Percentiles rank a stretch among this genome's conserved stretches.
Evolutionary conservation across 1,140 invertebrate genomes (phyloP).

Genomic region (Atta cephalotes): DNA sequence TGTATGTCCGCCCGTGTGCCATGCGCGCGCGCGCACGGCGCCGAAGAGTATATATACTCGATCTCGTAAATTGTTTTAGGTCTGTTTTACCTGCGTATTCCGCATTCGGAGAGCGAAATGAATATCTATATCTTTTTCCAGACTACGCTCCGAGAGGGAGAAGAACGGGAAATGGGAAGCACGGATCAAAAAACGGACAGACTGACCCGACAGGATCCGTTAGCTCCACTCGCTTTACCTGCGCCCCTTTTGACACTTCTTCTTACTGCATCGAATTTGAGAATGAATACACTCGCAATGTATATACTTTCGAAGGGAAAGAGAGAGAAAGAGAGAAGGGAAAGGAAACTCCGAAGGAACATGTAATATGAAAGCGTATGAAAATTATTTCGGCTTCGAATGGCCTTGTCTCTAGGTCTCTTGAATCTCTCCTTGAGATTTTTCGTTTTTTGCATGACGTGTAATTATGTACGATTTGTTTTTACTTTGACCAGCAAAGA

Average conservation of each 20-base stretch:
- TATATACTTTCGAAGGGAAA: not conserved
- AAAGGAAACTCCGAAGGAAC: not conserved
- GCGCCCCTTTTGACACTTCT: slow-evolving; percentile 21
- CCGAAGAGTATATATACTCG: slow-evolving; percentile 31
- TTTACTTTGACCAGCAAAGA: not conserved
- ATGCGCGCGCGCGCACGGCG: not conserved
- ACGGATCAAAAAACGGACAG: slow-evolving; percentile 32
- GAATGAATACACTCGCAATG: not conserved
- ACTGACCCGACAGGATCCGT: slow-evolving; percentile 10
- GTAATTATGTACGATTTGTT: not conserved
- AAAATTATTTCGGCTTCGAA: too few relatives aligned
- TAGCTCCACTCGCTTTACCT: slow-evolving; percentile 35
- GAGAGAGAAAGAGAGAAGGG: too few relatives aligned
- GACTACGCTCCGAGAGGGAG: not conserved
- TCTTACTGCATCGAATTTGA: not conserved
- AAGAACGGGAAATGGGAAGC: not conserved
- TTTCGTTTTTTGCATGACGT: not conserved
- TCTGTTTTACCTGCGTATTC: slow-evolving; percentile 53
- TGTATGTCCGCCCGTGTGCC: too few relatives aligned
- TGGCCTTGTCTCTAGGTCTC: too few relatives aligned
- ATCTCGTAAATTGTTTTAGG: slow-evolving; percentile 33
- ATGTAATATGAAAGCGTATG: not conserved
- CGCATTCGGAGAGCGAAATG: slow-evolving; percentile 19
- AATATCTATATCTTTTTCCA: slow-evolving; percentile 4
- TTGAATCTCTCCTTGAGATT: not conserved